Evolutionary conservation across 2,888 invertebrate genomes (phyloP), one percentile per base, ranked within the genome.

Genomic region (Melanchra persicariae): DNA sequence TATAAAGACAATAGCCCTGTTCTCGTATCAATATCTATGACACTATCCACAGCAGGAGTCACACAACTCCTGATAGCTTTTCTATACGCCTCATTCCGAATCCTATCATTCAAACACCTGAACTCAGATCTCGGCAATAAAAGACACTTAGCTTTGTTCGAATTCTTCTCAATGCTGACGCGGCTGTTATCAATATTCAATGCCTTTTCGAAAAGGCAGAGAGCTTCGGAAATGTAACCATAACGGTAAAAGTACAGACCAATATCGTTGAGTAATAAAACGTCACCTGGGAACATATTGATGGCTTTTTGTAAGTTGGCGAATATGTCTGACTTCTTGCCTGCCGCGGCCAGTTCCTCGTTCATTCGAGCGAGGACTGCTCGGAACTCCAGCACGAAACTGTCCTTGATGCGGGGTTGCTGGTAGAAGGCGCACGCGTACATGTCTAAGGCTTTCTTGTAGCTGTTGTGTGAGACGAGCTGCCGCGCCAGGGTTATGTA

Each of bases 1-100:
- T 96, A 97, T 74, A 97, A 89, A 82, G 97, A 97, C 47, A 98
- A 92, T 37, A 98, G 70, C 26, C 82, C 85, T 9, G 77, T 62
- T 1, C 78, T 77, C 1, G 74, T 49, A 47, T 81, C 74, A 19
- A 81, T 75, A 55, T 79, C 60, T 12, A 85, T 15, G 10, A 85
- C 82, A 17, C 67, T 77, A 22, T 85, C 84, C 24, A 58, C 54
- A 6, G 51, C 49, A 9, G 72, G 57, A 26, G 51, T 71, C 17
- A 84, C 73, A 34, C 55, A 26, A 24, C 64, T 70, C 22, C 55
- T 63, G 7, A 85, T 78, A 34, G 84, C 83, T 34, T 30, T 61
- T n/a, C 64, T 62, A 9, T 83, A 86, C 2, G 85, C 83, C 1
- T 74, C 63, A 43, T 84, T 86, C 0, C 79, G 75, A 19, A 67